Evolutionary conservation across 2,113 vertebrate species (phyloP).

Genomic region (Anoura caudifer): DNA sequence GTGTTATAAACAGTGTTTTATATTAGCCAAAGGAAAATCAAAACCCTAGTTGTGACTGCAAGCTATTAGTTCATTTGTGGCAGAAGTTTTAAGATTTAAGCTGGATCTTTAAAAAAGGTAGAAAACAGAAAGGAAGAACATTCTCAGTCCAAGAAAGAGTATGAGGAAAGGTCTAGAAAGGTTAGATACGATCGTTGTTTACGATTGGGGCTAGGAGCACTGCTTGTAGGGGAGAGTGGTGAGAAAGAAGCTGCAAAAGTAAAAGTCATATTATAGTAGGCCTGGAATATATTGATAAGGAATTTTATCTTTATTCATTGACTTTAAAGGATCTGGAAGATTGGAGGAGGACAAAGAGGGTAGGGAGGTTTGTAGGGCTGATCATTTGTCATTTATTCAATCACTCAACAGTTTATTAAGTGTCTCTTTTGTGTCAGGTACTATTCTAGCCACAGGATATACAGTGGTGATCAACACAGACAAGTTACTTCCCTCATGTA

Average conservation of each 20-base stretch:
- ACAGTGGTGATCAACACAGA: background rate
- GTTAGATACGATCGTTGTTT: background rate
- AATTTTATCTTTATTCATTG: background rate
- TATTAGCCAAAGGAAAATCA: background rate
- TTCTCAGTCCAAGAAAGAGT: background rate
- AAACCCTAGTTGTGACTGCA: background rate
- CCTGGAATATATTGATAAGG: background rate
- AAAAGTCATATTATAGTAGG: background rate
- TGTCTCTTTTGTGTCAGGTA: background rate
- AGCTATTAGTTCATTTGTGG: background rate
- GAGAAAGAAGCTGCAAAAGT: background rate
- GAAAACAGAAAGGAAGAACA: background rate
- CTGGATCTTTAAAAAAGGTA: background rate
- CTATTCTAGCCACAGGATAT: background rate
- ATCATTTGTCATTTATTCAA: background rate
- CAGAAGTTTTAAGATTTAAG: background rate
- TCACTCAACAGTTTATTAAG: background rate
- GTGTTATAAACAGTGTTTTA: background rate
- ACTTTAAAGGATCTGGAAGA: background rate
- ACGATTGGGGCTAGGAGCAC: background rate
- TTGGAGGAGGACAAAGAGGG: background rate
- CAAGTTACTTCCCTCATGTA: background rate
- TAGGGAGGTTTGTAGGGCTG: background rate
- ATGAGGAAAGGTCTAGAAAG: background rate
- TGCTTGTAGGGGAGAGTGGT: background rate